Percentiles rank a stretch among this genome's conserved stretches.
Evolutionary conservation across 2,113 vertebrate genomes (phyloP).

Genomic region (Hiodon alosoides): DNA sequence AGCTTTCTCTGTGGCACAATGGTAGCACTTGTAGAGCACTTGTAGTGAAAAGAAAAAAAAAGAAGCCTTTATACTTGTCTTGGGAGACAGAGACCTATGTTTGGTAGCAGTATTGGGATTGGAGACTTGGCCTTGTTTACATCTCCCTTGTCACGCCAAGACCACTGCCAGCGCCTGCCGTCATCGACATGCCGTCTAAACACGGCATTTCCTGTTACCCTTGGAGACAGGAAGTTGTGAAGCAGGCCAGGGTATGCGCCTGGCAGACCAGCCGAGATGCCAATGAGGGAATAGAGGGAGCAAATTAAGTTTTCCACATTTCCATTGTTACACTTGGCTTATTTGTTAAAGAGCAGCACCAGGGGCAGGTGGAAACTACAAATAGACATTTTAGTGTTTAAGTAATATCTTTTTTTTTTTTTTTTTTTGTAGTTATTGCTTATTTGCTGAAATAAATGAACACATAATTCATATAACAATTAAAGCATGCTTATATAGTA

Average conservation of each 20-base stretch:
- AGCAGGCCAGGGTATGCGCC: slow-evolving; percentile 5
- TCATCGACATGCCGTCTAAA: slow-evolving; percentile 30
- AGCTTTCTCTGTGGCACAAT: too few species aligned
- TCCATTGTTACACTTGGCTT: neutral
- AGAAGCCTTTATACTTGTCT: neutral
- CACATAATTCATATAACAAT: too few species aligned
- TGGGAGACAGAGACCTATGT: neutral
- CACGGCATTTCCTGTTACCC: slow-evolving; percentile 34
- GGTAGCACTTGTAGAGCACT: neutral
- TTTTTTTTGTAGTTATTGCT: too few species aligned
- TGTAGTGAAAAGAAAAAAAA: neutral
- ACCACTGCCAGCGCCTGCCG: slow-evolving; percentile 24
- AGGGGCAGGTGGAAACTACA: too few species aligned
- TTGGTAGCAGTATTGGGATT: neutral
- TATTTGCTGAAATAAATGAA: too few species aligned
- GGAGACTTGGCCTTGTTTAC: slow-evolving; percentile 24
- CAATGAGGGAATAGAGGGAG: neutral
- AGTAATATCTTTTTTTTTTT: too few species aligned
- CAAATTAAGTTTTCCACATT: slow-evolving; percentile 2
- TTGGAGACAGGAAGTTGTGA: slow-evolving; percentile 27
- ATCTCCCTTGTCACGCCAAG: slow-evolving; percentile 23
- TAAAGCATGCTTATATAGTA: too few species aligned
- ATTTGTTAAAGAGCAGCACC: too few species aligned
- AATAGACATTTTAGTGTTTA: too few species aligned
- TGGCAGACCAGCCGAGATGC: slow-evolving; percentile 16